A percentile compares a stretch with the other conserved stretches of the same genome.
These are phyloP conservation scores for Pristionchus entomophagus DNA, from an alignment of 2,888 invertebrate species.

Conservation along the genomic window DNA sequence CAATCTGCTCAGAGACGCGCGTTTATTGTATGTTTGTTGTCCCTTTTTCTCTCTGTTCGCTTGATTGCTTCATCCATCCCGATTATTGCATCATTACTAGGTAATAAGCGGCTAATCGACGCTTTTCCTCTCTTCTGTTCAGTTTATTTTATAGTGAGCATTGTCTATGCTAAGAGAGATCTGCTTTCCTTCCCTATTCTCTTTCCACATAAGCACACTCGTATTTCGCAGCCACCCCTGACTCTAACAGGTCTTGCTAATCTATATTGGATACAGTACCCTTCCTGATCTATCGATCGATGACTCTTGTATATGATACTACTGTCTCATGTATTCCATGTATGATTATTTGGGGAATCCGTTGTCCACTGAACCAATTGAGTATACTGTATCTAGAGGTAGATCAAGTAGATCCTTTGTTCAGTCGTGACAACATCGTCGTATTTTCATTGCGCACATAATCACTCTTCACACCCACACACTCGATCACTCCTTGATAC, in stretches of 20 bases:
- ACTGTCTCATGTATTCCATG: constrained; percentile 37
- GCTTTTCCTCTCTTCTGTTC: background rate
- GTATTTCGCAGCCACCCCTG: constrained; percentile 11
- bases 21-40: background rate
- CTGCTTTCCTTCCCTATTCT: background rate
- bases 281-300: background rate
- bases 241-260: background rate
- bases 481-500: background rate
- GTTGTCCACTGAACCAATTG: background rate
- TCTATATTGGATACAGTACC: background rate
- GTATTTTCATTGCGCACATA: constrained; percentile 18
- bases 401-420: background rate
- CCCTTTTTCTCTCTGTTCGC: background rate
- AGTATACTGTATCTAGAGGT: constrained; percentile 35
- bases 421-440: background rate
- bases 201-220: background rate
- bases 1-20: background rate
- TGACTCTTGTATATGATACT: constrained; percentile 24
- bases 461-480: background rate
- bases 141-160: background rate
- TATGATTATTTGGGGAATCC: background rate
- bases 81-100: constrained; percentile 20
- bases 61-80: background rate
- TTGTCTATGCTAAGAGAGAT: constrained; percentile 23
- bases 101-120: constrained; percentile 27